phyloP scores from a whole-genome alignment of 2,797 vertebrate genomes.

The Trichosurus vulpecula region DNA sequence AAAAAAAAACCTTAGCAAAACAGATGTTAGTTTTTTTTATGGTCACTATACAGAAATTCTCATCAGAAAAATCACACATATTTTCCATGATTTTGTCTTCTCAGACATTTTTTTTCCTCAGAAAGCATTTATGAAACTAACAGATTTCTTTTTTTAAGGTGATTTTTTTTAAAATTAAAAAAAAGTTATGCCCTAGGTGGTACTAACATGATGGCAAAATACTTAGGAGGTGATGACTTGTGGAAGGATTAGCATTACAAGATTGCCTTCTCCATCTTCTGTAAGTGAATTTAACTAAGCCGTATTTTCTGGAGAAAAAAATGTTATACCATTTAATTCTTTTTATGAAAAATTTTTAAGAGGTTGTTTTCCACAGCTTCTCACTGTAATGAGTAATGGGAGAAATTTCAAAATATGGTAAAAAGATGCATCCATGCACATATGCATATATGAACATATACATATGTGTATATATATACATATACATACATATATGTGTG shows the following conservation, averaged over 20 bases:
- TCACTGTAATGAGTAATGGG: conserved; percentile 60
- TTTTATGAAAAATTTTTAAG: conserved; percentile 60
- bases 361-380: conserved; percentile 55
- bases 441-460: neutral
- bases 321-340: conserved; percentile 54
- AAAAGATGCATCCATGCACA: neutral
- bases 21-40: conserved; percentile 75
- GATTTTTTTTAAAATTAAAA: neutral
- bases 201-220: conserved; percentile 49
- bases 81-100: conserved; percentile 73
- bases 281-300: conserved; percentile 57
- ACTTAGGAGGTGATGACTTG: conserved; percentile 70
- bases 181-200: conserved; percentile 48
- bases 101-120: conserved; percentile 21
- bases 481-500: neutral
- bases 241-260: conserved; percentile 66
- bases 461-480: too few relatives aligned
- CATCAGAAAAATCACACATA: conserved; percentile 76
- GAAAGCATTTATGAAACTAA: conserved; percentile 59
- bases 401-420: conserved; percentile 61
- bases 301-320: conserved; percentile 63
- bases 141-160: conserved; percentile 56
- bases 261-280: conserved; percentile 70
- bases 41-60: conserved; percentile 78
- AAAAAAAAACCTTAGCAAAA: conserved; percentile 15